Conservation (phyloP, 2,797 vertebrate species). For the Cichlasoma orientale region DNA sequence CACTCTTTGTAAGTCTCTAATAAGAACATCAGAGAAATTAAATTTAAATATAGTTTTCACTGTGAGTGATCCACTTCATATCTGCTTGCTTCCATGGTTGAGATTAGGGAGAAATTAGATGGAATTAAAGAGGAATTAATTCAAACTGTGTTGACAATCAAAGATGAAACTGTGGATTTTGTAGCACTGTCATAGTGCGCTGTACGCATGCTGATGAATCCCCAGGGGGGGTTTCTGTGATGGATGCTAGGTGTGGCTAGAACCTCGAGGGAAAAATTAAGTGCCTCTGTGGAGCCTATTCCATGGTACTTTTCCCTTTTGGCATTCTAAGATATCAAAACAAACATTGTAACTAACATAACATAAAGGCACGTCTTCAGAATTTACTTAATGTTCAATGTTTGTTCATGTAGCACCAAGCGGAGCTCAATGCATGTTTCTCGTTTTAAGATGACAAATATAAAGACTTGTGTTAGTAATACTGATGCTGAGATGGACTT, state of each 20-base stretch:
- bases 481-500: neutral
- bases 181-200: conserved; percentile 6
- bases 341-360: conserved; percentile 41
- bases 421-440: rapidly evolving
- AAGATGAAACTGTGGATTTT: conserved; percentile 41
- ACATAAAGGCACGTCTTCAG: neutral
- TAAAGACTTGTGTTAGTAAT: neutral
- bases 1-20: neutral
- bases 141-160: conserved; percentile 35
- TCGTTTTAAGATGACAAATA: neutral
- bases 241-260: conserved; percentile 57
- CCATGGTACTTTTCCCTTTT: conserved; percentile 60
- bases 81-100: neutral
- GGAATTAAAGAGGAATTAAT: conserved; percentile 31
- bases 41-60: neutral
- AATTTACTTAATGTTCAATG: neutral
- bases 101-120: conserved; percentile 23
- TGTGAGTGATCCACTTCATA: neutral
- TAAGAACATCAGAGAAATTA: conserved; percentile 1
- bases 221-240: conserved; percentile 47
- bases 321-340: conserved; percentile 52
- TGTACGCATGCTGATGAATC: conserved; percentile 55
- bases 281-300: conserved; percentile 49
- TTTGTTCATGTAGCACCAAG: neutral
- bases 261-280: conserved; percentile 45